phyloP scores from a whole-genome alignment of 2,113 vertebrate genomes.

The Xiphorhynchus elegans region DNA sequence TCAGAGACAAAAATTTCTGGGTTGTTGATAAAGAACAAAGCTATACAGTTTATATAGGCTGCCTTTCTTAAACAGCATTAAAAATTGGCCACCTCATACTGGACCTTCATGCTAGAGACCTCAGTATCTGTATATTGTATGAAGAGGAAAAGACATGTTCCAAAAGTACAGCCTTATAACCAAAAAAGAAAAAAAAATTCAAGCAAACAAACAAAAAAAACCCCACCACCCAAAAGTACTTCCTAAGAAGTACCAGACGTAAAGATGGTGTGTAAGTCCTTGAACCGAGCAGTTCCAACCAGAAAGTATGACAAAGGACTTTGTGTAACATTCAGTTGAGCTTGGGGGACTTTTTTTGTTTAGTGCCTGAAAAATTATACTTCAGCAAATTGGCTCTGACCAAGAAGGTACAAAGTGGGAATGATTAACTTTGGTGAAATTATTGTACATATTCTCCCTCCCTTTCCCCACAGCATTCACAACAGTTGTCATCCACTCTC shows the following conservation, averaged over 20 bases:
- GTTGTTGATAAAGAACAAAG: not conserved
- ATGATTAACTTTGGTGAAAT: not conserved
- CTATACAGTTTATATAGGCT: not conserved
- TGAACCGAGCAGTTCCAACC: not conserved
- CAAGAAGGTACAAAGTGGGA: not conserved
- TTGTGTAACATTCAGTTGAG: not conserved
- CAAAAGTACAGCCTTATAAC: not conserved
- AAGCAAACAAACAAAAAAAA: no score
- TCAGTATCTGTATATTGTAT: not conserved
- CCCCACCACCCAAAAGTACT: not conserved
- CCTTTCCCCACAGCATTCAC: not conserved
- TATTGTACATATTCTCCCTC: not conserved
- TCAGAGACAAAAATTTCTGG: constrained; percentile 27
- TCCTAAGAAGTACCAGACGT: not conserved
- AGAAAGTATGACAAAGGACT: not conserved
- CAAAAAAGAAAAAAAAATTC: not conserved
- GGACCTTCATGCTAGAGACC: not conserved
- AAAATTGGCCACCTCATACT: not conserved
- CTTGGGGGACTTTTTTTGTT: fast-evolving
- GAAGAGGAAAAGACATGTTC: not conserved
- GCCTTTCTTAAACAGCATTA: not conserved
- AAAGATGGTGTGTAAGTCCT: not conserved
- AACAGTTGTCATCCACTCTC: not conserved
- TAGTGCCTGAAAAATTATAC: not conserved
- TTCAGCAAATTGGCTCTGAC: not conserved